phyloP scores from a whole-genome alignment of 2,888 invertebrate genomes.

The Thalpophila matura region DNA sequence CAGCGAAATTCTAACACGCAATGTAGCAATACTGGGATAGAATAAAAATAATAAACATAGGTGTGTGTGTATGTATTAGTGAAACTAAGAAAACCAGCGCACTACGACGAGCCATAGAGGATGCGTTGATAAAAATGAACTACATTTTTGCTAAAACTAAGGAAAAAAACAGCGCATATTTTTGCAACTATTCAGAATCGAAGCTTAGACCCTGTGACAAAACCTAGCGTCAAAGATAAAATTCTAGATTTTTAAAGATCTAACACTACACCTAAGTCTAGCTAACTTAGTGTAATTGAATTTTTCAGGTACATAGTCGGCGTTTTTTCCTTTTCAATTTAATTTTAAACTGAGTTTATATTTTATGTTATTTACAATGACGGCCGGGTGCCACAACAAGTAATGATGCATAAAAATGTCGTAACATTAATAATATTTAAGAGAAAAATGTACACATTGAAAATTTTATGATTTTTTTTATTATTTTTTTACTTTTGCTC shows the following conservation, averaged over 20 bases:
- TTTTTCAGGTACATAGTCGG: constrained; percentile 88
- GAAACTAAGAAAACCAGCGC: constrained; percentile 44
- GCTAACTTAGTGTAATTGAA: constrained; percentile 89
- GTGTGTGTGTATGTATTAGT: not conserved
- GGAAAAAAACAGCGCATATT: constrained; percentile 37
- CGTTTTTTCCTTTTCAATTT: constrained; percentile 73
- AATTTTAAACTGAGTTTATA: constrained; percentile 66
- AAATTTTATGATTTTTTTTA: not conserved
- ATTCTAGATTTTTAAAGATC: constrained; percentile 83
- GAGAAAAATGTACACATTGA: constrained; percentile 18
- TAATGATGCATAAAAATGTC: constrained; percentile 46
- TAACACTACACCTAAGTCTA: constrained; percentile 86
- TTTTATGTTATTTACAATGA: constrained; percentile 80
- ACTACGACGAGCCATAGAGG: constrained; percentile 38
- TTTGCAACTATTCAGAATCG: constrained; percentile 68
- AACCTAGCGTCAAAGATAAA: constrained; percentile 86
- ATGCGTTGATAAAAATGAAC: constrained; percentile 24
- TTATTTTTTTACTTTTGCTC: constrained; percentile 61
- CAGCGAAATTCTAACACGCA: constrained; percentile 78
- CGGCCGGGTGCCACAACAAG: constrained; percentile 68
- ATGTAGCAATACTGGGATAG: constrained; percentile 47
- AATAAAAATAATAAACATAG: constrained; percentile 29
- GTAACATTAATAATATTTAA: constrained; percentile 7
- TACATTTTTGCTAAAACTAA: constrained; percentile 32
- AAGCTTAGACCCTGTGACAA: constrained; percentile 87